Evolutionary conservation across 1,140 invertebrate species (phyloP).

Genomic region (Anastrepha ludens): DNA sequence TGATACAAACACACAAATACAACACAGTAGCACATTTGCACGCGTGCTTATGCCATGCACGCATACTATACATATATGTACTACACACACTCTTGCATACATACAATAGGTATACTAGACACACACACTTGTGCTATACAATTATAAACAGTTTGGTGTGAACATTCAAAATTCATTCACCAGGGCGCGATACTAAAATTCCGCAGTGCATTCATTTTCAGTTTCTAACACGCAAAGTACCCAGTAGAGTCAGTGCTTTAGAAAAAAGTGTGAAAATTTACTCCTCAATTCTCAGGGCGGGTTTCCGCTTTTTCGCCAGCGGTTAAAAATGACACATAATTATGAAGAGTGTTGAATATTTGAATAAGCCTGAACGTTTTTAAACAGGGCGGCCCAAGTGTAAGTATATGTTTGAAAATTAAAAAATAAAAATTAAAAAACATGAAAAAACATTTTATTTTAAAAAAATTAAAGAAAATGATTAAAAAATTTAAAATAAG

Average conservation of each 20-base stretch:
- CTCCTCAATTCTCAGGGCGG: background rate
- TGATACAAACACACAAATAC: background rate
- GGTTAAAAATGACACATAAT: background rate
- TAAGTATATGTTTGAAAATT: background rate
- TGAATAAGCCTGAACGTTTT: background rate
- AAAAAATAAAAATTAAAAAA: too few relatives aligned
- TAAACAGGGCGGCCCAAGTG: background rate
- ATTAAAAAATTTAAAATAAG: too few relatives aligned
- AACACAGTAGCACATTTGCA: background rate
- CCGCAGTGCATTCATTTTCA: background rate
- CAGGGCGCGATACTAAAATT: background rate
- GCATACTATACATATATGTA: background rate
- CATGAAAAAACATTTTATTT: too few relatives aligned
- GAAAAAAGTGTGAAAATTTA: conserved; percentile 12
- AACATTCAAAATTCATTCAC: conserved; percentile 6
- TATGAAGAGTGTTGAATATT: background rate
- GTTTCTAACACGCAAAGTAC: background rate
- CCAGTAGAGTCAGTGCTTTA: background rate
- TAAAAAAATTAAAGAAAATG: too few relatives aligned
- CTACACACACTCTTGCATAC: background rate
- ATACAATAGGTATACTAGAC: too few relatives aligned
- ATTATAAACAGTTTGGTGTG: background rate
- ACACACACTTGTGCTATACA: too few relatives aligned
- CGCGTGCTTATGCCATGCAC: background rate
- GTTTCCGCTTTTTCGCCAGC: background rate